phyloP scores from a whole-genome alignment of 2,888 invertebrate genomes.

The Dynastes grantii region DNA sequence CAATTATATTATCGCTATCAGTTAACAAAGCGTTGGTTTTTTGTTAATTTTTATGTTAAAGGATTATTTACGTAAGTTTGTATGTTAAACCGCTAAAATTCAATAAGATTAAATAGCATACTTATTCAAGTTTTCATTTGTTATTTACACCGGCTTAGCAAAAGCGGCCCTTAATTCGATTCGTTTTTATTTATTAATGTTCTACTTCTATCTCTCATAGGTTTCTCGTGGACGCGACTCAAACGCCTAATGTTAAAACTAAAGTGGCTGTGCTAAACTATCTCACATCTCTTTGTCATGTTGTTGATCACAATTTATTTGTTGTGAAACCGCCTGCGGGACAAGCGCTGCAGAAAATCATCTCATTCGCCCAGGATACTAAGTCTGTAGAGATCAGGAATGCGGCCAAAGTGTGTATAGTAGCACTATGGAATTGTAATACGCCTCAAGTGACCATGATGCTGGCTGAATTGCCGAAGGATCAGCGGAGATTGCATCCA shows the following conservation, averaged over 20 bases:
- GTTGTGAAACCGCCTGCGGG: conserved; percentile 72
- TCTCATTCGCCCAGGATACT: conserved; percentile 80
- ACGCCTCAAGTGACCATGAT: conserved; percentile 91
- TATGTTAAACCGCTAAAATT: too few species aligned
- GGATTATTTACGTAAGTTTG: too few species aligned
- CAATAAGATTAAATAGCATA: too few species aligned
- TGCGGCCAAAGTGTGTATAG: conserved; percentile 80
- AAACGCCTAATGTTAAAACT: conserved; percentile 90
- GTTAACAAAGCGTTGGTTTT: too few species aligned
- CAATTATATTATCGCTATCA: too few species aligned
- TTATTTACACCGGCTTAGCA: too few species aligned
- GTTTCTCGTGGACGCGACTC: conserved; percentile 93
- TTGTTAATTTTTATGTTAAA: too few species aligned
- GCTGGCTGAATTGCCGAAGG: conserved; percentile 81
- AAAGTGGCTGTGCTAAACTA: conserved; percentile 85
- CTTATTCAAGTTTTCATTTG: too few species aligned
- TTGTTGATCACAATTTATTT: conserved; percentile 73
- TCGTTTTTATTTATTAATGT: too few species aligned
- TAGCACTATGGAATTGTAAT: conserved; percentile 92
- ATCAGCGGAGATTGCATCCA: conserved; percentile 81
- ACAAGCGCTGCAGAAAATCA: conserved; percentile 83
- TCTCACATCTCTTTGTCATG: conserved; percentile 76
- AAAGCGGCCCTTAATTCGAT: too few species aligned
- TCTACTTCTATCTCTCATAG: conserved; percentile 62
- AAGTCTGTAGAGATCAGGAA: conserved; percentile 81